Evolutionary conservation across 2,797 vertebrate species (phyloP).

Genomic region (Acanthopagrus latus): DNA sequence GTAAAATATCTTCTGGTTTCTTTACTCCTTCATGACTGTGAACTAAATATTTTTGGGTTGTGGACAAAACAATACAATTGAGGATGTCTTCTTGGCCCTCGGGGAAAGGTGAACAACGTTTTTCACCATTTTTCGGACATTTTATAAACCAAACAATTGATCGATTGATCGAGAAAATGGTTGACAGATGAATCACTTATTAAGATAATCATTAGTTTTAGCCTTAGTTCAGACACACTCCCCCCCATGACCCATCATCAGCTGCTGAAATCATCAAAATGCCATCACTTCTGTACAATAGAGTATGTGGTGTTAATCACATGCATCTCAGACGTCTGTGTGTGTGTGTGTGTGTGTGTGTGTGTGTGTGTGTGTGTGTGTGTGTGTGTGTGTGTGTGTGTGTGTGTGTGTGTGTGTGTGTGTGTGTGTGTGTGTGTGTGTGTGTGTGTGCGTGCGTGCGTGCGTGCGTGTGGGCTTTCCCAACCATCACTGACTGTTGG

Average conservation of each 20-base stretch:
- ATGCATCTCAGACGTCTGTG: not conserved
- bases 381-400: not conserved
- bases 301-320: constrained; percentile 15
- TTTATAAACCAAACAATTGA: too few relatives aligned
- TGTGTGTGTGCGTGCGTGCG: not conserved
- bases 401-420: not conserved
- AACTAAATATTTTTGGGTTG: too few relatives aligned
- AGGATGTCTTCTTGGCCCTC: too few relatives aligned
- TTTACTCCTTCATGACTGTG: too few relatives aligned
- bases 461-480: constrained; percentile 40
- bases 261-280: constrained; percentile 5
- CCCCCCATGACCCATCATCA: not conserved
- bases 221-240: constrained; percentile 6
- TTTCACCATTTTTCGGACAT: too few relatives aligned
- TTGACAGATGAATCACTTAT: too few relatives aligned
- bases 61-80: too few relatives aligned
- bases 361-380: constrained; percentile 19
- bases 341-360: not conserved
- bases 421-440: not conserved
- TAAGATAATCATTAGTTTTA: too few relatives aligned
- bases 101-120: too few relatives aligned
- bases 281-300: constrained; percentile 8
- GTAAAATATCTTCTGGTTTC: too few relatives aligned
- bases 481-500: constrained; percentile 46
- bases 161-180: too few relatives aligned